A percentile compares a stretch with the other conserved stretches of the same genome.
These are phyloP conservation scores for Spermophilus dauricus DNA, from an alignment of 2,113 vertebrate species.

Conservation along the genomic window DNA sequence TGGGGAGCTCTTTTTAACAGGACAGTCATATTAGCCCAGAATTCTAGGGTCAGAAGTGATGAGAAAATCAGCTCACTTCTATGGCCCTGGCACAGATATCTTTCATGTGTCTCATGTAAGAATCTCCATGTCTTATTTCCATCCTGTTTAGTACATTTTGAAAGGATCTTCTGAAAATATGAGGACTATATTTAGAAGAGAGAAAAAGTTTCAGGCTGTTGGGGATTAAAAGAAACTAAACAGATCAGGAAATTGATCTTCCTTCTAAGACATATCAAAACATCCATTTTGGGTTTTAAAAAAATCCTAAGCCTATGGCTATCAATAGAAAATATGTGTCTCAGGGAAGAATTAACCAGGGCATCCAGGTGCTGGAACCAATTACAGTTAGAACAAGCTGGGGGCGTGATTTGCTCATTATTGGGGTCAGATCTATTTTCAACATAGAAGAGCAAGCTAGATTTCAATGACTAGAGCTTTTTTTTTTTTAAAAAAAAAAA, in stretches of 20 bases:
- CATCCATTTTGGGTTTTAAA: neutral
- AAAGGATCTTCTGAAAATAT: conserved; percentile 42
- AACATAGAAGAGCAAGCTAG: neutral
- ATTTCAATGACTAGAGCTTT: neutral
- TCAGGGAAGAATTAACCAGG: neutral
- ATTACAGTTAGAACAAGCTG: neutral
- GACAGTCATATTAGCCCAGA: neutral
- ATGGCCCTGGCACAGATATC: neutral
- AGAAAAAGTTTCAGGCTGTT: neutral
- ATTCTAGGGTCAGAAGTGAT: neutral
- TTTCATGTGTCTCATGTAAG: neutral
- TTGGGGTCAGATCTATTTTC: neutral
- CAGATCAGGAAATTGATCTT: neutral
- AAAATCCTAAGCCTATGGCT: neutral
- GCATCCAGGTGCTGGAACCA: neutral
- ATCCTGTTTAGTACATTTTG: neutral
- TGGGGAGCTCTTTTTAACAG: neutral
- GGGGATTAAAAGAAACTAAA: neutral
- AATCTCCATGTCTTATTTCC: neutral
- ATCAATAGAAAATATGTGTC: neutral
- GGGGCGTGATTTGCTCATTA: neutral
- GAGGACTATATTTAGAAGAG: neutral
- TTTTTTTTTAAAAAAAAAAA: neutral
- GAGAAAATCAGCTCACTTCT: neutral
- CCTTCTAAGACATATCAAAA: conserved; percentile 4